A percentile compares a stretch with the other conserved stretches of the same genome.
These are phyloP conservation scores for Proteles cristata DNA, from an alignment of 2,113 vertebrate species.

Conservation along the genomic window DNA sequence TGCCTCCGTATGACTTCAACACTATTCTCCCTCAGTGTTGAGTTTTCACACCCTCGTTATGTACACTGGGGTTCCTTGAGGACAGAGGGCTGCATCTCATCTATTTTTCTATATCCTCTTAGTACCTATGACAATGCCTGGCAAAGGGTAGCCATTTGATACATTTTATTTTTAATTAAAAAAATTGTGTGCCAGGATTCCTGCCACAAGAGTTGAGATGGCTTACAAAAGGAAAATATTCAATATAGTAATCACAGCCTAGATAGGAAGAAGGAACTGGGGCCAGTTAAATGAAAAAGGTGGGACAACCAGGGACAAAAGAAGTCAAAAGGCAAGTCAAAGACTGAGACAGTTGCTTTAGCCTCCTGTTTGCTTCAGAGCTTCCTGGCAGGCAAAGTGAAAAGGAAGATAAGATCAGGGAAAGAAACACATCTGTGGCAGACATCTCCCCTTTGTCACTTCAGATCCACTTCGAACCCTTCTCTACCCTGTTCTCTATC, in stretches of 20 bases:
- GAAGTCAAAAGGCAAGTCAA: background rate
- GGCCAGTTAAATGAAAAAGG: background rate
- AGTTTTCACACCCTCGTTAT: background rate
- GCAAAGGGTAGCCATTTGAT: background rate
- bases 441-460: background rate
- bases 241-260: background rate
- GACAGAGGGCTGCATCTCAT: background rate
- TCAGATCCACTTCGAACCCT: background rate
- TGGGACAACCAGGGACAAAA: background rate
- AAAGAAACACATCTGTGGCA: background rate
- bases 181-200: background rate
- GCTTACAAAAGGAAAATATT: background rate
- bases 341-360: background rate
- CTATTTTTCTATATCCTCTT: background rate
- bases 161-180: background rate
- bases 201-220: background rate
- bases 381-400: constrained; percentile 31
- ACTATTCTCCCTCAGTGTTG: background rate
- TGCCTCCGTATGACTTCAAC: background rate
- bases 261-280: background rate
- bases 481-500: background rate
- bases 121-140: background rate
- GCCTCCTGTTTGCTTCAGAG: background rate
- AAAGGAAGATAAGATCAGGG: background rate
- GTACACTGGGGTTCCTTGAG: background rate